These are phyloP conservation scores for Taurulus bubalis DNA, from an alignment of 2,113 vertebrate species.

Conservation along the genomic window DNA sequence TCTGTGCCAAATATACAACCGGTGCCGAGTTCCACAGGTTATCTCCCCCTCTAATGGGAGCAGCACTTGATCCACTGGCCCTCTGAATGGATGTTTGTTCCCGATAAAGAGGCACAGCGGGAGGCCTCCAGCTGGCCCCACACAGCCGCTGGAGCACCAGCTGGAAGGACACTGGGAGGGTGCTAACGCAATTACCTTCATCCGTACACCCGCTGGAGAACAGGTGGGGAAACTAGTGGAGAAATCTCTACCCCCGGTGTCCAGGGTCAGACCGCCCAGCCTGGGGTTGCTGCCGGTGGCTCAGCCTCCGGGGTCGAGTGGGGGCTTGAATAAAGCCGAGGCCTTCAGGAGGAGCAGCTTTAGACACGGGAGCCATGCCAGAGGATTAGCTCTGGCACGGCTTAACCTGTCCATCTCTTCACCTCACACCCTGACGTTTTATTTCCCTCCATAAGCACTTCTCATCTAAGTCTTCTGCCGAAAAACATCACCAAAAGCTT, in stretches of 20 bases:
- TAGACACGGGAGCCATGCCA: constrained; percentile 49
- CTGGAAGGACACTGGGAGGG: constrained; percentile 51
- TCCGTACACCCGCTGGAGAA: not conserved
- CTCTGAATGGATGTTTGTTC: constrained; percentile 40
- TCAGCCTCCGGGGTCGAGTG: not conserved
- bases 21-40: not conserved
- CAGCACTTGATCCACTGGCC: constrained; percentile 19
- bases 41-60: not conserved
- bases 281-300: constrained; percentile 8
- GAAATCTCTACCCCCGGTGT: constrained; percentile 33
- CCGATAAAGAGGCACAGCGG: constrained; percentile 34
- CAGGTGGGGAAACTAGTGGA: not conserved
- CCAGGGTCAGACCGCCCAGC: constrained; percentile 40
- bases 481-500: not conserved
- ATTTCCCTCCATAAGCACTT: not conserved
- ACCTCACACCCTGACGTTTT: constrained; percentile 21
- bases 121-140: constrained; percentile 63
- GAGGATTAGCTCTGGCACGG: constrained; percentile 55
- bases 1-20: constrained; percentile 15
- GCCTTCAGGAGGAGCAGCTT: constrained; percentile 56
- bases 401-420: constrained; percentile 62
- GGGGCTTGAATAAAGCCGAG: not conserved
- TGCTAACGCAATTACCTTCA: constrained; percentile 43
- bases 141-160: constrained; percentile 35
- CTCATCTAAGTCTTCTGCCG: not conserved